Conservation (phyloP, 2,113 vertebrate species). For the Tragelaphus imberbis region DNA sequence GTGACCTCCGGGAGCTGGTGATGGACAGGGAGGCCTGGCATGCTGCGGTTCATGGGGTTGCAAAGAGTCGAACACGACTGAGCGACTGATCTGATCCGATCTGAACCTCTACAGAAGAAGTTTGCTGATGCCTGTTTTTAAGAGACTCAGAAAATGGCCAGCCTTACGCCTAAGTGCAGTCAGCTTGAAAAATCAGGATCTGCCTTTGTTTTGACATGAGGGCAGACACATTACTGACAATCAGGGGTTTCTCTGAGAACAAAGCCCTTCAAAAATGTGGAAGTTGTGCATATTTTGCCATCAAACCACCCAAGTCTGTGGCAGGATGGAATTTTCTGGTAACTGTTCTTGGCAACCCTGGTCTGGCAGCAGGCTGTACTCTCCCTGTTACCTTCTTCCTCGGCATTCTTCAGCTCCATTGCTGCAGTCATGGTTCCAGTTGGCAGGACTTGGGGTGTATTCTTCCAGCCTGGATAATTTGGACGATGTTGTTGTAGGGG, state of each 20-base stretch:
- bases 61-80: too few relatives aligned
- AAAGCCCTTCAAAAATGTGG: not conserved
- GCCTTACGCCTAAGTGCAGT: not conserved
- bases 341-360: slow-evolving; percentile 46
- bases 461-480: slow-evolving; percentile 47
- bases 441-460: slow-evolving; percentile 48
- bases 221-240: not conserved
- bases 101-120: not conserved
- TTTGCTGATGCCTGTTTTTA: not conserved
- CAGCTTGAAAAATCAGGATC: not conserved
- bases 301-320: not conserved
- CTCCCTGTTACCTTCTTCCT: slow-evolving; percentile 65
- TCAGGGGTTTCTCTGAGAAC: not conserved
- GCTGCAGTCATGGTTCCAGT: slow-evolving; percentile 45
- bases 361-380: slow-evolving; percentile 29
- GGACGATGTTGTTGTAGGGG: not conserved
- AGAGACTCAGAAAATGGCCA: not conserved
- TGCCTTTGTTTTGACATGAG: not conserved
- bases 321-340: slow-evolving; percentile 36
- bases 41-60: too few relatives aligned
- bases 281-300: not conserved
- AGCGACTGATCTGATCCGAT: too few relatives aligned
- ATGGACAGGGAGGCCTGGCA: too few relatives aligned
- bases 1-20: too few relatives aligned
- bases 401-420: slow-evolving; percentile 28